A percentile compares a stretch with the other conserved stretches of the same genome.
phyloP scores from a whole-genome alignment of 2,888 invertebrate genomes.

The Pseudolycoriella hygida region DNA sequence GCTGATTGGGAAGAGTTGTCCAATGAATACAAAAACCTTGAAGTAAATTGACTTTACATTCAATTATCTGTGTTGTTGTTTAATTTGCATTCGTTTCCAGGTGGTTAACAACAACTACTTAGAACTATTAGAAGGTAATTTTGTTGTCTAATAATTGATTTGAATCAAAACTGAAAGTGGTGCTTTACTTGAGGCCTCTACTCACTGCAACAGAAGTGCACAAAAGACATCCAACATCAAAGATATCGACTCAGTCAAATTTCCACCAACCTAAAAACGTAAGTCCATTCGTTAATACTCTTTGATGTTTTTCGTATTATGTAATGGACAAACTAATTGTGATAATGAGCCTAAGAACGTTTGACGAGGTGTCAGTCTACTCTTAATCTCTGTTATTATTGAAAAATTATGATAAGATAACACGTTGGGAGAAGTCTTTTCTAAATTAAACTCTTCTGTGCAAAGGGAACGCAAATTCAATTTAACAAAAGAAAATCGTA shows the following conservation, averaged over 20 bases:
- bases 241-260: slow-evolving; percentile 77
- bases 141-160: no score
- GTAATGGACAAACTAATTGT: no score
- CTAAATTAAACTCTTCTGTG: no score
- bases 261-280: slow-evolving; percentile 61
- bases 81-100: slow-evolving; percentile 31
- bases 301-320: not conserved
- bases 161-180: no score
- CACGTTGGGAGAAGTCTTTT: no score
- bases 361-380: no score
- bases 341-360: no score
- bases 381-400: no score
- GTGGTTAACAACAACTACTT: slow-evolving; percentile 65
- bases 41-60: slow-evolving; percentile 36
- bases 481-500: no score
- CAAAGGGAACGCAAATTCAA: no score
- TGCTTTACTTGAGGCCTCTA: slow-evolving; percentile 35
- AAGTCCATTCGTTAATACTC: slow-evolving; percentile 24
- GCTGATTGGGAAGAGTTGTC: slow-evolving; percentile 68
- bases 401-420: no score
- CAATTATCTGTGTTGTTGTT: not conserved
- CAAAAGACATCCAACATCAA: slow-evolving; percentile 80
- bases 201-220: slow-evolving; percentile 68
- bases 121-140: slow-evolving; percentile 51
- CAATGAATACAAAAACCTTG: slow-evolving; percentile 60